Evolutionary conservation across 2,888 invertebrate genomes (phyloP).

Genomic region (Pristionchus japonicus): DNA sequence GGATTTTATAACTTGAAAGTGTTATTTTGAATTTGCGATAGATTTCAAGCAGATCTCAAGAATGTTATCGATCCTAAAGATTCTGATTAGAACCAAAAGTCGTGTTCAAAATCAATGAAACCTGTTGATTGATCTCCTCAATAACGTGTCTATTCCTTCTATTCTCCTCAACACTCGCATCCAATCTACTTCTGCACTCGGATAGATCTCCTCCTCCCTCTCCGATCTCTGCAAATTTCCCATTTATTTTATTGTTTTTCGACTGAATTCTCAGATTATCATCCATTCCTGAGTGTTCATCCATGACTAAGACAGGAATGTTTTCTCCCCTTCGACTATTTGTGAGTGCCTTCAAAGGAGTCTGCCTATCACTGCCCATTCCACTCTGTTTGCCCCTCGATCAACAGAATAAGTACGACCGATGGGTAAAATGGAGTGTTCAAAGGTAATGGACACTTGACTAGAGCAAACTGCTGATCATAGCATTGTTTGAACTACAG

Average conservation of each 20-base stretch:
- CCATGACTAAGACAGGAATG: not conserved
- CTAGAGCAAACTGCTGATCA: not conserved
- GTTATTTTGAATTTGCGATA: no score
- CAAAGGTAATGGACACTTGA: not conserved
- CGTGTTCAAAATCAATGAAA: not conserved
- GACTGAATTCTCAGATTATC: not conserved
- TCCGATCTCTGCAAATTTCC: not conserved
- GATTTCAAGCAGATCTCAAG: no score
- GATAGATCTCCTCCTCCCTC: conserved; percentile 15
- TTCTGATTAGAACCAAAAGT: no score
- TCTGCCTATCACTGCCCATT: conserved; percentile 2
- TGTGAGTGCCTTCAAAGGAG: not conserved
- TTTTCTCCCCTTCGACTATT: not conserved
- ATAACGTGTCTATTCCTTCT: conserved; percentile 44
- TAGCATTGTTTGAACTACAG: no score
- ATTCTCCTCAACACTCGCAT: conserved; percentile 45
- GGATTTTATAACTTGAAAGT: not conserved
- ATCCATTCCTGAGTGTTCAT: not conserved
- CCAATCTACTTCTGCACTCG: conserved; percentile 33
- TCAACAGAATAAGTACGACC: not conserved
- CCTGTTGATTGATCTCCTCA: conserved; percentile 44
- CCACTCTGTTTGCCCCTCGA: not conserved
- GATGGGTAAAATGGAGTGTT: not conserved
- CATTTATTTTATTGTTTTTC: not conserved
- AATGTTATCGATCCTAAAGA: no score